Evolutionary conservation across 2,888 invertebrate genomes (phyloP).

Genomic region (Archaeoteleia sp.): DNA sequence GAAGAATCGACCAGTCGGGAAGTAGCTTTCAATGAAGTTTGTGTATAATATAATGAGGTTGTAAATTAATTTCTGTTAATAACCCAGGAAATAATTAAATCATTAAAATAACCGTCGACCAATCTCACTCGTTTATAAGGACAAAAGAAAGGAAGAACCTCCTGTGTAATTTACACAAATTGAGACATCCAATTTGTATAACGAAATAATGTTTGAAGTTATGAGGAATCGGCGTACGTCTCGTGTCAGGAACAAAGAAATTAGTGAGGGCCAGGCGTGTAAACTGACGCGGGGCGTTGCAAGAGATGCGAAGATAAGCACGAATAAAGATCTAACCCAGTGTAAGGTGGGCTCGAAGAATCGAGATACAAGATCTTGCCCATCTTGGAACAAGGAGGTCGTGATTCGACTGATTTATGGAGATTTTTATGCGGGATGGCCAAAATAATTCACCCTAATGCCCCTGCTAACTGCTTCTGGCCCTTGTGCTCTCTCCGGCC

Average conservation of each 20-base stretch:
- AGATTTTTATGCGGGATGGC: constrained; percentile 69
- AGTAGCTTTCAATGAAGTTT: constrained; percentile 40
- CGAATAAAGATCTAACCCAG: constrained; percentile 61
- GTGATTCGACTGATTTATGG: constrained; percentile 70
- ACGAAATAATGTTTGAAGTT: background rate
- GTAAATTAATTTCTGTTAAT: too few species aligned
- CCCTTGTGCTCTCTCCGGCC: constrained; percentile 55
- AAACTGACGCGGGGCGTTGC: constrained; percentile 47
- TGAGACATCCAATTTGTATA: too few species aligned
- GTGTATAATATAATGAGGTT: too few species aligned
- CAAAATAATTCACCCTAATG: constrained; percentile 74
- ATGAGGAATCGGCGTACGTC: constrained; percentile 19
- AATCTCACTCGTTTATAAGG: too few species aligned
- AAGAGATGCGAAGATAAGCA: constrained; percentile 53
- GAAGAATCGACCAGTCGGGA: constrained; percentile 34
- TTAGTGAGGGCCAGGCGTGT: constrained; percentile 36
- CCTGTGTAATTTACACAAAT: too few species aligned
- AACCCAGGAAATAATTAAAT: too few species aligned
- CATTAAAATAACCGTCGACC: too few species aligned
- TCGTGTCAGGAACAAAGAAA: constrained; percentile 44
- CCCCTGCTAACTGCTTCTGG: constrained; percentile 70
- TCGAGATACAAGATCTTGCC: constrained; percentile 61
- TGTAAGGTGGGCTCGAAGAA: constrained; percentile 58
- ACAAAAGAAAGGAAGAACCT: too few species aligned
- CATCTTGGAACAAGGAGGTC: constrained; percentile 56